Conservation (phyloP, 2,888 invertebrate genomes). For the Yponomeuta evonymella region DNA sequence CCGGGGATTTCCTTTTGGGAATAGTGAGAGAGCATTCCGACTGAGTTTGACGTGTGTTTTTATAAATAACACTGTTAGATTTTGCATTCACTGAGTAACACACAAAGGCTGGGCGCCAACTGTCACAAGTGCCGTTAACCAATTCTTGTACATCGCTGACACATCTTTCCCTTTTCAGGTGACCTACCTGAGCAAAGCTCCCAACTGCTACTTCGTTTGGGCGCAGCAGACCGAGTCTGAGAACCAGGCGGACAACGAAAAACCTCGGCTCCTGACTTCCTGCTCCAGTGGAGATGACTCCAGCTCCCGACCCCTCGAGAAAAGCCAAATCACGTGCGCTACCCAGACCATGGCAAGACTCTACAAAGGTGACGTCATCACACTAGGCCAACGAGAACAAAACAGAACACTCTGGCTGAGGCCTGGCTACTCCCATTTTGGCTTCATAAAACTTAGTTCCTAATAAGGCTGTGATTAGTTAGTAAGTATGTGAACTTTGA, state of each 20-base stretch:
- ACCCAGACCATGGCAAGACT: slow-evolving; percentile 54
- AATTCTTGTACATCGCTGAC: not conserved
- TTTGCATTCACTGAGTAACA: too few species aligned
- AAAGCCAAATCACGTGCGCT: slow-evolving; percentile 59
- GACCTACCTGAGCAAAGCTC: slow-evolving; percentile 53
- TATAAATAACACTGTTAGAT: too few species aligned
- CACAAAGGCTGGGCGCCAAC: too few species aligned
- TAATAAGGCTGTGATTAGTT: slow-evolving; percentile 48
- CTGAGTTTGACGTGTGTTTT: too few species aligned
- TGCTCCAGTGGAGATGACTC: slow-evolving; percentile 59
- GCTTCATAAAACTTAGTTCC: slow-evolving; percentile 65
- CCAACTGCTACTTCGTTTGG: slow-evolving; percentile 61
- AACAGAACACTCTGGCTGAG: slow-evolving; percentile 56
- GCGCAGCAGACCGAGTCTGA: slow-evolving; percentile 32
- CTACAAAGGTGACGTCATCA: slow-evolving; percentile 47
- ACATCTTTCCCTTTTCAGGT: slow-evolving; percentile 38
- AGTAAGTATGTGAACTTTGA: not conserved
- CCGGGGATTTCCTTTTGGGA: too few species aligned
- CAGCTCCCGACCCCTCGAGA: slow-evolving; percentile 37
- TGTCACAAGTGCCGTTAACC: too few species aligned
- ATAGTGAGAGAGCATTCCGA: too few species aligned
- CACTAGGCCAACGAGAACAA: slow-evolving; percentile 55
- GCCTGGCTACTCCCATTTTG: slow-evolving; percentile 58
- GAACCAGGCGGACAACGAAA: slow-evolving; percentile 14
- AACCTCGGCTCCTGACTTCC: slow-evolving; percentile 42